Base-by-base conservation (phyloP, 2,888 invertebrate species). In the Andrena praecox region DNA sequence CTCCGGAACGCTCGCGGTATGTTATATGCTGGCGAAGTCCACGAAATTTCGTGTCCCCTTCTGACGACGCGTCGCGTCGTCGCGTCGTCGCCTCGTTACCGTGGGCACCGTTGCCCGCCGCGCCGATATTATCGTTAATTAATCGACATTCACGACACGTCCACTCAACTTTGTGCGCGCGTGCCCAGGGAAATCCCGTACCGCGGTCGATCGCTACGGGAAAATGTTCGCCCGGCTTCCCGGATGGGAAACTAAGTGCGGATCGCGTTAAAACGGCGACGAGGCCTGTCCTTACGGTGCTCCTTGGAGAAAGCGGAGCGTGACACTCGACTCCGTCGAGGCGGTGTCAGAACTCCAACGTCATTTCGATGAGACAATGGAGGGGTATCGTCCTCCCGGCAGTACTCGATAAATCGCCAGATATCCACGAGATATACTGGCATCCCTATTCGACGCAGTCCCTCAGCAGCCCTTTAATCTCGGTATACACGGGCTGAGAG, bases 1-100 rank as follows among this genome's bases (percentile, higher is more conserved):
- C 91, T 90, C 87, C 85, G 88, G 85, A 90, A 90, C 90, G 91
- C 87, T 89, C 85, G 81, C 86, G 92, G 91, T 90, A 90, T 91
- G 90, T 90, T 88, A 87, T 88, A 87, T 82, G 88, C 86, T 81
- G 89, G 85, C 81, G 73, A 85, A 89, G 85, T 89, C 77, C 71
- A 2, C 81, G 79, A 77, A 83, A 80, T 76, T 77, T 64, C 67
- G 64, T 75, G 63, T n/a, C 20, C 60, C 42, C 42, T 20, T 74
- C 54, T 12, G 48, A 16, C 20, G 54, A 8, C 20, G 42, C 29
- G 29, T 60, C 50, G 54, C 54, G 16, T 42, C 29, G 29, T 60
- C 50, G 54, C 54, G 16, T 42, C 42, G 42, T 42, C 27, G 31
- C 48, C 69, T 42, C 72, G 59, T 8, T 52, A 20, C 52, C 80